Conservation (phyloP, 2,888 invertebrate genomes). For the Panzeria rudis region DNA sequence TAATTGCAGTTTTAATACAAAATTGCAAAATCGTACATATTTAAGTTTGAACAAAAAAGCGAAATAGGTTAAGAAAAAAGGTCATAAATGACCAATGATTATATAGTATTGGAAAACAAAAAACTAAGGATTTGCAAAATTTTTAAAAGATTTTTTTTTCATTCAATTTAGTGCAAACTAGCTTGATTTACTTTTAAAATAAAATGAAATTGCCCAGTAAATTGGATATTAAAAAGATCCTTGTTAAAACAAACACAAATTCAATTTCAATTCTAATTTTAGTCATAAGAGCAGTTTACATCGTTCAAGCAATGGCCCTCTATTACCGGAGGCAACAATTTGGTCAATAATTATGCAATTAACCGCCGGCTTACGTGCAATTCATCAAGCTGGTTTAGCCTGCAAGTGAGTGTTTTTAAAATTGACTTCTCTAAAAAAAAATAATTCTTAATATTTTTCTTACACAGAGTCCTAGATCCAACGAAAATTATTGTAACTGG, state of each 20-base stretch:
- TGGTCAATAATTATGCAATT: constrained; percentile 98
- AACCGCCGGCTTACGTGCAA: constrained; percentile 95
- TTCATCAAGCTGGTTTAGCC: constrained; percentile 90
- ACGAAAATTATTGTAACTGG: constrained; percentile 94
- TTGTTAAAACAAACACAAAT: not conserved
- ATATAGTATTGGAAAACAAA: no score
- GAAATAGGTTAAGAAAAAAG: no score
- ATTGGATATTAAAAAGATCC: not conserved
- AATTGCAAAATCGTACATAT: no score
- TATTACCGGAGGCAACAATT: constrained; percentile 94
- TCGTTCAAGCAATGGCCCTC: constrained; percentile 87
- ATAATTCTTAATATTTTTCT: not conserved
- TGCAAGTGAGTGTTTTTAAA: constrained; percentile 86
- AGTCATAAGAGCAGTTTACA: constrained; percentile 84
- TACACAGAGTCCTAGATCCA: constrained; percentile 91
- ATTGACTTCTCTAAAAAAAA: not conserved
- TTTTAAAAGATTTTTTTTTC: no score
- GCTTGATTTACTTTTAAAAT: not conserved
- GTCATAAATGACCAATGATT: no score
- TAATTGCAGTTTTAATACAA: no score
- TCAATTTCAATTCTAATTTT: constrained; percentile 27
- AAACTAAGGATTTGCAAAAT: no score
- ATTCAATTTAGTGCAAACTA: no score
- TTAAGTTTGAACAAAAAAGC: no score
- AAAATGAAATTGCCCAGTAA: not conserved